phyloP scores from a whole-genome alignment of 2,888 invertebrate species.

The Stenurella melanura region DNA sequence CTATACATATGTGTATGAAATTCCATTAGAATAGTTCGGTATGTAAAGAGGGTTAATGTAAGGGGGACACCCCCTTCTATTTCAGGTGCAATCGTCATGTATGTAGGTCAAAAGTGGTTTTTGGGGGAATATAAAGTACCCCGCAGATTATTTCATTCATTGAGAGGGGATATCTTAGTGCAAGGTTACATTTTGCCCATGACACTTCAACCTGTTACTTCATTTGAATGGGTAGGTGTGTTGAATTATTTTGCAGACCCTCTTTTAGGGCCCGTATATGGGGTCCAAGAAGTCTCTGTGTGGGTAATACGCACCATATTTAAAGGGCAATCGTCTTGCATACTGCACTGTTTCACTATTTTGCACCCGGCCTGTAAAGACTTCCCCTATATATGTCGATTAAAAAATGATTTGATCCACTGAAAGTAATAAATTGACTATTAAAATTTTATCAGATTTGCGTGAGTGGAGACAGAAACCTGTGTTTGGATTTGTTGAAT shows the following conservation, averaged over 20 bases:
- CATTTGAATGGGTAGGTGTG: conserved; percentile 53
- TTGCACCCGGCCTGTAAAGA: background rate
- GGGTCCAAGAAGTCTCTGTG: conserved; percentile 39
- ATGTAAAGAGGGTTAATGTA: conserved; percentile 48
- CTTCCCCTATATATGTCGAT: background rate
- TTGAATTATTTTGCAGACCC: conserved; percentile 49
- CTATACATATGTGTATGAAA: background rate
- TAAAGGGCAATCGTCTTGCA: background rate
- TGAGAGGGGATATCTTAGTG: conserved; percentile 54
- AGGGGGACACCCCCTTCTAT: conserved; percentile 48
- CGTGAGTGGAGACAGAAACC: too few relatives aligned
- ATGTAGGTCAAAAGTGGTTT: conserved; percentile 59
- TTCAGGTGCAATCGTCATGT: conserved; percentile 41
- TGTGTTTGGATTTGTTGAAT: too few relatives aligned
- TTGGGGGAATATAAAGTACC: conserved; percentile 57
- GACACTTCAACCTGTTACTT: conserved; percentile 59
- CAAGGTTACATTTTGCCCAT: conserved; percentile 43
- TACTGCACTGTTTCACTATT: background rate
- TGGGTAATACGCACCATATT: background rate
- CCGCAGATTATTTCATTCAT: conserved; percentile 54
- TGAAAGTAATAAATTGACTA: background rate
- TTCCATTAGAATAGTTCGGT: conserved; percentile 28
- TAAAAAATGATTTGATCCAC: background rate
- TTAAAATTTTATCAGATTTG: background rate
- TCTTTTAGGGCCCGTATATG: conserved; percentile 46